These are phyloP conservation scores for Uromys caudimaculatus DNA, from an alignment of 2,797 vertebrate genomes.

Conservation along the genomic window DNA sequence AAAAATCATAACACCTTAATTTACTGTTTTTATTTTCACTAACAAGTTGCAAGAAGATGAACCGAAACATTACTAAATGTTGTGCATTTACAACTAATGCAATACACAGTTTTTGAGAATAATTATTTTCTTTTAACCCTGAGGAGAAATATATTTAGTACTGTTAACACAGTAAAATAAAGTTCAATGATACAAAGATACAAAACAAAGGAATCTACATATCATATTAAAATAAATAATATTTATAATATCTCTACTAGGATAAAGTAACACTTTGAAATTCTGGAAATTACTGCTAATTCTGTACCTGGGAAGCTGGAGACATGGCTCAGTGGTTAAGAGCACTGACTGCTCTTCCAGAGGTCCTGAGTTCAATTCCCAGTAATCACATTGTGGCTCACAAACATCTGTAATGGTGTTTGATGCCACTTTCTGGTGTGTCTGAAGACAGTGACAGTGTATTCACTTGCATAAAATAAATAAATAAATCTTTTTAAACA, in stretches of 20 bases:
- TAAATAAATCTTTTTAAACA: no score
- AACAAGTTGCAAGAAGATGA: background rate
- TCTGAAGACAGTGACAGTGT: no score
- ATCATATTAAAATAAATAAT: background rate
- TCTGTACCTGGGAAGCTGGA: background rate
- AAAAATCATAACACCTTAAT: background rate
- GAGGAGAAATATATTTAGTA: background rate
- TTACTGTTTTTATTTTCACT: background rate
- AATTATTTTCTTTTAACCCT: conserved; percentile 24
- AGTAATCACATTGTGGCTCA: no score
- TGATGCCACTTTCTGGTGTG: no score
- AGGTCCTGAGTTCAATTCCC: no score
- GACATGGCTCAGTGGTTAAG: no score
- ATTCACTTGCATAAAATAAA: no score
- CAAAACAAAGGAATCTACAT: background rate
- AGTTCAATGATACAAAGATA: background rate
- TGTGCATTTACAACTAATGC: background rate
- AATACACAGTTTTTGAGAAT: background rate
- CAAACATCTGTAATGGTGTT: no score
- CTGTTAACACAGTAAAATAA: background rate
- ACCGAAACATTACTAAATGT: background rate
- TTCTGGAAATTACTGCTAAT: background rate
- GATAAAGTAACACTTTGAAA: background rate
- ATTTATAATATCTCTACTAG: background rate
- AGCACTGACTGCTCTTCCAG: no score